A percentile compares a stretch with the other conserved stretches of the same genome.
Conservation (phyloP, 2,888 invertebrate species). For the Acronicta alni region DNA sequence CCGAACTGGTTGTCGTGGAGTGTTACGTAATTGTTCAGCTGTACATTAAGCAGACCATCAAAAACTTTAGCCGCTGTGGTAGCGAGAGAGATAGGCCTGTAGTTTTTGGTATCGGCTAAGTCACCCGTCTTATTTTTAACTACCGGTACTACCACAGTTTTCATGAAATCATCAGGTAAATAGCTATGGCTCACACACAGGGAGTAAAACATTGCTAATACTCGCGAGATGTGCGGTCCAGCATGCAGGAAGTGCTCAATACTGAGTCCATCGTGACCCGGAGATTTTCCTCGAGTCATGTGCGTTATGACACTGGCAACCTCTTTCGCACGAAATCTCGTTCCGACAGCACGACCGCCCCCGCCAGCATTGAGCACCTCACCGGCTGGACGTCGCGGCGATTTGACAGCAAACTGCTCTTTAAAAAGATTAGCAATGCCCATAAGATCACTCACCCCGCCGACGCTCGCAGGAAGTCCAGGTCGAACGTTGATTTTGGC, state of each 20-base stretch:
- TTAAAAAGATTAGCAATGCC: too few relatives aligned
- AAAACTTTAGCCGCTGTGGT: constrained; percentile 1
- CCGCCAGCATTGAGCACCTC: constrained; percentile 5
- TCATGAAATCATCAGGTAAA: background rate
- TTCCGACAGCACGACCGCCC: constrained; percentile 1
- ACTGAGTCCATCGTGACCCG: constrained; percentile 3
- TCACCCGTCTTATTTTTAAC: constrained; percentile 1
- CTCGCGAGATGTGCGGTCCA: background rate
- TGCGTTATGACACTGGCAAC: background rate
- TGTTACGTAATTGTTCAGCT: background rate
- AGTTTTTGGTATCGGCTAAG: background rate
- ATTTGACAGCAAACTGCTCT: too few relatives aligned
- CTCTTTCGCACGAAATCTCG: constrained; percentile 4
- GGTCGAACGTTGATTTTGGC: constrained; percentile 1
- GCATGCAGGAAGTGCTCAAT: background rate
- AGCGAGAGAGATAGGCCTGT: constrained; percentile 1
- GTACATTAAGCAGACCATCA: constrained; percentile 1
- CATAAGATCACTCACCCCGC: too few relatives aligned
- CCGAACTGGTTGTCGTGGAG: background rate
- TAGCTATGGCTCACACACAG: background rate
- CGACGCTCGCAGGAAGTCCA: constrained; percentile 5
- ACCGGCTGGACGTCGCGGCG: too few relatives aligned
- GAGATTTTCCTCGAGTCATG: constrained; percentile 4
- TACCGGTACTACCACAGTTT: background rate
- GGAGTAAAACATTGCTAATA: background rate